A percentile compares a stretch with the other conserved stretches of the same genome.
phyloP scores from a whole-genome alignment of 2,113 vertebrate genomes.

The Numenius arquata region DNA sequence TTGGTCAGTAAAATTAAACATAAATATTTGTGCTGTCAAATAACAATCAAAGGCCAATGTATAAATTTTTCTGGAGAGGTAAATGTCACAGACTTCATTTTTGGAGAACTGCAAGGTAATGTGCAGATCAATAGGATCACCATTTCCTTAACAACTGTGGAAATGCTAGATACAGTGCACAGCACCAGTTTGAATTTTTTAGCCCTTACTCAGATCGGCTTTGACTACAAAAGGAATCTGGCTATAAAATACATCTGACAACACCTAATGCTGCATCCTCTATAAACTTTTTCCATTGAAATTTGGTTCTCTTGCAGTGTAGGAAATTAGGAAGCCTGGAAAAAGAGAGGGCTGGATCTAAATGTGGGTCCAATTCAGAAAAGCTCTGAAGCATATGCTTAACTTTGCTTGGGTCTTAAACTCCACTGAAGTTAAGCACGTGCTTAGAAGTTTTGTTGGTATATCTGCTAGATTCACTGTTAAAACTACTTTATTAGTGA shows the following conservation, averaged over 20 bases:
- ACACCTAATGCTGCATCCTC: not conserved
- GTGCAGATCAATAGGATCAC: conserved; percentile 7
- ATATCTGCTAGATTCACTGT: not conserved
- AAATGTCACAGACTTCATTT: conserved; percentile 25
- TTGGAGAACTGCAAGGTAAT: conserved; percentile 9
- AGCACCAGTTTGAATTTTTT: not conserved
- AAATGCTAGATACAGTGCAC: not conserved
- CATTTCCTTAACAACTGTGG: not conserved
- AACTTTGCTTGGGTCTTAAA: not conserved
- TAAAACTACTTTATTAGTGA: not conserved
- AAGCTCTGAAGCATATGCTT: not conserved
- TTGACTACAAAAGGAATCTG: not conserved
- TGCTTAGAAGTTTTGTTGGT: not conserved
- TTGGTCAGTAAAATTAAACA: conserved; percentile 17
- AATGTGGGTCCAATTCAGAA: not conserved
- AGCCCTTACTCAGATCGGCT: not conserved
- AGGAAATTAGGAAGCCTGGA: not conserved
- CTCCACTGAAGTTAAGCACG: not conserved
- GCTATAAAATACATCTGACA: not conserved
- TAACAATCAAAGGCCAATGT: conserved; percentile 23
- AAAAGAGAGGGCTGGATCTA: not conserved
- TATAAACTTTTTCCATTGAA: not conserved
- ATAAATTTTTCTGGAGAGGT: conserved; percentile 12
- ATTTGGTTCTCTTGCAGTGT: not conserved
- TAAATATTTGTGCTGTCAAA: conserved; percentile 52